Percentiles rank a stretch among this genome's conserved stretches.
Conservation (phyloP, 2,113 vertebrate species). For the Copsychus sechellarum region DNA sequence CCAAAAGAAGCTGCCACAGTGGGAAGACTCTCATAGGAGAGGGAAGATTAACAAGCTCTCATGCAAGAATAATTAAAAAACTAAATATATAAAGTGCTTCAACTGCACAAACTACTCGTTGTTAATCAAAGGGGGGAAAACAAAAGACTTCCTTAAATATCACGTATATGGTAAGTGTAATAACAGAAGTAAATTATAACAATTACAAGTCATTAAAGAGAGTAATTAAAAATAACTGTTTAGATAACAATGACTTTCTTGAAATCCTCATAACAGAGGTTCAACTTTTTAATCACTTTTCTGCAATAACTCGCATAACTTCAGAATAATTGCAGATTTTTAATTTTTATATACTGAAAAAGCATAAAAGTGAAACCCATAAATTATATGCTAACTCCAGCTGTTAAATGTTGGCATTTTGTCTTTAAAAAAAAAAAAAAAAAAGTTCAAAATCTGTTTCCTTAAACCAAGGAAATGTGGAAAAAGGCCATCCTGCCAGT, state of each 20-base stretch:
- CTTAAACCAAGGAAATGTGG: constrained; percentile 94
- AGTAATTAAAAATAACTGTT: constrained; percentile 71
- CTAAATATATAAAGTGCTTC: not conserved
- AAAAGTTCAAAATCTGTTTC: constrained; percentile 95
- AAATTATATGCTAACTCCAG: constrained; percentile 81
- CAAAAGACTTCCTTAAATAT: constrained; percentile 65
- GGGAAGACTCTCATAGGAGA: not conserved
- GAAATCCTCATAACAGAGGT: constrained; percentile 35
- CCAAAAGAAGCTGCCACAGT: not conserved
- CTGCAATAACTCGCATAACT: constrained; percentile 49
- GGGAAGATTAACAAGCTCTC: not conserved
- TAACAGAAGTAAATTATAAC: constrained; percentile 62
- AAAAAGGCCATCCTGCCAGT: constrained; percentile 92
- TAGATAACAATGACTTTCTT: constrained; percentile 70
- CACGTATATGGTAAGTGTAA: constrained; percentile 26
- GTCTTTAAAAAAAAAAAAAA: constrained; percentile 61
- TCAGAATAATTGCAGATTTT: constrained; percentile 71
- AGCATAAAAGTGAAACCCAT: constrained; percentile 71
- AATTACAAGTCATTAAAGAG: constrained; percentile 72
- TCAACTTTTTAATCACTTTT: constrained; percentile 63
- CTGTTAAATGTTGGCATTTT: constrained; percentile 82
- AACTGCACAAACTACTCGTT: constrained; percentile 45
- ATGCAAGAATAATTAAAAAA: not conserved
- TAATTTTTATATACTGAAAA: constrained; percentile 61
- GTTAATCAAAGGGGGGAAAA: constrained; percentile 52